These are phyloP conservation scores for Phyllostomus hastatus DNA, from an alignment of 2,113 vertebrate genomes.

Conservation along the genomic window DNA sequence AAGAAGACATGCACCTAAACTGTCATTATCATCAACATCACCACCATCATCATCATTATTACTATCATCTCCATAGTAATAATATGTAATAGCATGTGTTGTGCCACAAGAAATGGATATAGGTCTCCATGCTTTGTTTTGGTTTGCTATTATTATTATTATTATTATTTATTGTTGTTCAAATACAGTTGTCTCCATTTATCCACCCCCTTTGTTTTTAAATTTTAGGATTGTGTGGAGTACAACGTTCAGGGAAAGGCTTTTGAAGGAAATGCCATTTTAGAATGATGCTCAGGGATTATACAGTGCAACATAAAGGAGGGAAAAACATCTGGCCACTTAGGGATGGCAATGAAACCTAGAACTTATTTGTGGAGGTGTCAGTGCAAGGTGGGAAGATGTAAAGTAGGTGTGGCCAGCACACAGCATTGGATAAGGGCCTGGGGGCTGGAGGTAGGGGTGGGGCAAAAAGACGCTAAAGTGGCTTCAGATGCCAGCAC, in stretches of 20 bases:
- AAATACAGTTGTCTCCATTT: no score
- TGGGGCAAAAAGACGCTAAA: not conserved
- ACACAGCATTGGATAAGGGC: no score
- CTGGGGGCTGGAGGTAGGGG: not conserved
- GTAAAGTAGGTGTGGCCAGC: not conserved
- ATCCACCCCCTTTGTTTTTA: not conserved
- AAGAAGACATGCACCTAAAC: not conserved
- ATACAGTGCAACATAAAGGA: not conserved
- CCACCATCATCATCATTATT: not conserved
- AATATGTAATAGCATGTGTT: not conserved
- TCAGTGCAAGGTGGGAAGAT: fast-evolving
- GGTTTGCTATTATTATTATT: not conserved
- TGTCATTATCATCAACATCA: not conserved
- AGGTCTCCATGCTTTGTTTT: not conserved
- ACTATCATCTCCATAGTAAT: not conserved
- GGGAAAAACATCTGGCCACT: not conserved
- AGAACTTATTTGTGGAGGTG: not conserved
- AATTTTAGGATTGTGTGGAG: not conserved
- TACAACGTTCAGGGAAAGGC: not conserved
- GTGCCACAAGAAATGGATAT: not conserved
- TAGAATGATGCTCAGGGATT: not conserved
- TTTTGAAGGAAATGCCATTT: not conserved
- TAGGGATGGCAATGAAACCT: not conserved
- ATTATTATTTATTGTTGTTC: no score
- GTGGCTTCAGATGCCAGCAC: not conserved